Evolutionary conservation across 2,888 invertebrate genomes (phyloP).

Genomic region (Deilephila elpenor): DNA sequence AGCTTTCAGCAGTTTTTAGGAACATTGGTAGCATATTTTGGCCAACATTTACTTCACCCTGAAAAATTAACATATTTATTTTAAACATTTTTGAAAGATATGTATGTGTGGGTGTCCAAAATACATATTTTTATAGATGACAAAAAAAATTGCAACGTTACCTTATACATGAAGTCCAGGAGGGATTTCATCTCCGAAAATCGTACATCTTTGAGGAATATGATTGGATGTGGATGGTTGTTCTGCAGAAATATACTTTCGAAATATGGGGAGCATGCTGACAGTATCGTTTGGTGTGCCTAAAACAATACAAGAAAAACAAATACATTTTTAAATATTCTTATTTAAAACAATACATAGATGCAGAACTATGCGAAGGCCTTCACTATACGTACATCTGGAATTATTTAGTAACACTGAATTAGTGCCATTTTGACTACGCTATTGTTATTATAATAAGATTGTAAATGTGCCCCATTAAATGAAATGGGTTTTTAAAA

Average conservation of each 20-base stretch:
- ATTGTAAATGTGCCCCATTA: slow-evolving; percentile 50
- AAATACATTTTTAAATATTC: slow-evolving; percentile 42
- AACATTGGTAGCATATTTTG: slow-evolving; percentile 96
- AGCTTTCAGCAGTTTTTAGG: slow-evolving; percentile 95
- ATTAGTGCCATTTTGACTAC: slow-evolving; percentile 60
- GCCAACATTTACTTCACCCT: slow-evolving; percentile 94
- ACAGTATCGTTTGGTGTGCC: slow-evolving; percentile 97
- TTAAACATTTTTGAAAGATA: neutral
- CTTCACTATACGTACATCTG: slow-evolving; percentile 64
- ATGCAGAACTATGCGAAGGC: slow-evolving; percentile 65
- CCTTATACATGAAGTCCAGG: slow-evolving; percentile 97
- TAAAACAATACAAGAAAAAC: slow-evolving; percentile 73
- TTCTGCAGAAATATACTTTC: slow-evolving; percentile 96
- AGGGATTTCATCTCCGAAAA: slow-evolving; percentile 95
- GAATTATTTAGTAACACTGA: slow-evolving; percentile 59
- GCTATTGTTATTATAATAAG: slow-evolving; percentile 74
- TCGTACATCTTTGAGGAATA: slow-evolving; percentile 96
- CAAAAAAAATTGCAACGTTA: slow-evolving; percentile 55
- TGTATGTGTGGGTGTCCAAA: too few species aligned
- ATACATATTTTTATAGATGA: neutral
- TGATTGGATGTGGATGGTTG: slow-evolving; percentile 95
- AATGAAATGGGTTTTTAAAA: slow-evolving; percentile 36
- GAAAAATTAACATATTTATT: slow-evolving; percentile 48
- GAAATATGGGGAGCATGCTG: slow-evolving; percentile 97
- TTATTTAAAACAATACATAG: slow-evolving; percentile 57